Evolutionary conservation across 2,888 invertebrate species (phyloP).

Genomic region (Cenopis cana): DNA sequence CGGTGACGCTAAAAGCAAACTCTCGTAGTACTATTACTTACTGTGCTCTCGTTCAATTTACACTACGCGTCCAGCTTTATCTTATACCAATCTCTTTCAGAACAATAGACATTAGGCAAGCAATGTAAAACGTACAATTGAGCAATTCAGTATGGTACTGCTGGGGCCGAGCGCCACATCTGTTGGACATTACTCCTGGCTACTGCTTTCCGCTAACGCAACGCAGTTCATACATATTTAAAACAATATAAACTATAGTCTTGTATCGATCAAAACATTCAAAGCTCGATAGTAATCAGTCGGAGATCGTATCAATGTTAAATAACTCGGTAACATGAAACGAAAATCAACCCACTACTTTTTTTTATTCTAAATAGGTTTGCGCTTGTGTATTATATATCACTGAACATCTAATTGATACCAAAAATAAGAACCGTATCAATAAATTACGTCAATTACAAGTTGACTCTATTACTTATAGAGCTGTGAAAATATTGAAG

Average conservation of each 20-base stretch:
- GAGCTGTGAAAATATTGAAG: neutral
- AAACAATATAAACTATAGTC: constrained; percentile 36
- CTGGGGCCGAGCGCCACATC: constrained; percentile 18
- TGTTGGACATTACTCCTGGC: constrained; percentile 35
- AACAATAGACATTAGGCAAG: constrained; percentile 11
- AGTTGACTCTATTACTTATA: neutral
- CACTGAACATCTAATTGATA: neutral
- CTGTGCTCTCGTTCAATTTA: constrained; percentile 19
- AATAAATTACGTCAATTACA: neutral
- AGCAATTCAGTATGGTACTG: neutral
- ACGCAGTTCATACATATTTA: constrained; percentile 35
- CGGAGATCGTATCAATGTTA: constrained; percentile 37
- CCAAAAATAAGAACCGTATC: neutral
- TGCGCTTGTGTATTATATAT: neutral
- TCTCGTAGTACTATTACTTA: too few relatives aligned
- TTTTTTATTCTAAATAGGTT: too few relatives aligned
- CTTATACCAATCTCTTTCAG: neutral
- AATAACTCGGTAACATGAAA: constrained; percentile 7
- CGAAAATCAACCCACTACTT: neutral
- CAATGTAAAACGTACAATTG: constrained; percentile 28
- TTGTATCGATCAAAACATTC: constrained; percentile 31
- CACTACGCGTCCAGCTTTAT: constrained; percentile 9
- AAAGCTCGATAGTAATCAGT: constrained; percentile 29
- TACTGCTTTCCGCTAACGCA: constrained; percentile 42
- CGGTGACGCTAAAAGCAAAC: constrained; percentile 2